A percentile compares a stretch with the other conserved stretches of the same genome.
Evolutionary conservation across 2,888 invertebrate species (phyloP).

Genomic region (Apamea crenata): DNA sequence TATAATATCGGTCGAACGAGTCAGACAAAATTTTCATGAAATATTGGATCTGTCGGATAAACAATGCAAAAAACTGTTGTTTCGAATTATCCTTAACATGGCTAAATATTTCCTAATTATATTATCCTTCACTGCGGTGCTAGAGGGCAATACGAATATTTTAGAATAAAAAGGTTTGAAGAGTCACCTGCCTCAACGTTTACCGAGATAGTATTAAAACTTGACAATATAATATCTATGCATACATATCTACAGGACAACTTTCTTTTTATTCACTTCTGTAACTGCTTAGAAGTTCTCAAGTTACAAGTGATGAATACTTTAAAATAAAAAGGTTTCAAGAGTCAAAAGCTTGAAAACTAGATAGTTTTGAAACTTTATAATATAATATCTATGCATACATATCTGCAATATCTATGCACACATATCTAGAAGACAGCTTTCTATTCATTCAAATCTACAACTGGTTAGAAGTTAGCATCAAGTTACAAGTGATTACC

Average conservation of each 20-base stretch:
- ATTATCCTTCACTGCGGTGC: constrained; percentile 15
- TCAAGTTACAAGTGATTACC: constrained; percentile 36
- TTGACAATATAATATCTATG: not conserved
- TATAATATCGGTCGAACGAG: constrained; percentile 3
- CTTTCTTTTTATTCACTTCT: not conserved
- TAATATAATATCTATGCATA: not conserved
- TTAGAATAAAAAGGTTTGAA: constrained; percentile 12
- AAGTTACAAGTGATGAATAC: constrained; percentile 3
- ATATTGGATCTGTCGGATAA: constrained; percentile 10
- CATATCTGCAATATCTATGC: not conserved
- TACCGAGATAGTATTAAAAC: not conserved
- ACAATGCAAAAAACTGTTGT: not conserved
- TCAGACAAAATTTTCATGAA: constrained; percentile 5
- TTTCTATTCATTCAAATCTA: constrained; percentile 16
- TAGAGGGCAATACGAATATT: constrained; percentile 15
- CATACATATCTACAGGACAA: not conserved
- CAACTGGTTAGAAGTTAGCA: not conserved
- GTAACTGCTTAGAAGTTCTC: not conserved
- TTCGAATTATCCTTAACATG: constrained; percentile 11
- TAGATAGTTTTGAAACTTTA: not conserved
- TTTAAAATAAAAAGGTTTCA: not conserved
- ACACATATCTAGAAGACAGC: not conserved
- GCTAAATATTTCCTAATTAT: constrained; percentile 25
- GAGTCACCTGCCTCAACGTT: not conserved
- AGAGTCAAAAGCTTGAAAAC: not conserved